phyloP scores from a whole-genome alignment of 2,797 vertebrate species.

The Typhlichthys subterraneus region DNA sequence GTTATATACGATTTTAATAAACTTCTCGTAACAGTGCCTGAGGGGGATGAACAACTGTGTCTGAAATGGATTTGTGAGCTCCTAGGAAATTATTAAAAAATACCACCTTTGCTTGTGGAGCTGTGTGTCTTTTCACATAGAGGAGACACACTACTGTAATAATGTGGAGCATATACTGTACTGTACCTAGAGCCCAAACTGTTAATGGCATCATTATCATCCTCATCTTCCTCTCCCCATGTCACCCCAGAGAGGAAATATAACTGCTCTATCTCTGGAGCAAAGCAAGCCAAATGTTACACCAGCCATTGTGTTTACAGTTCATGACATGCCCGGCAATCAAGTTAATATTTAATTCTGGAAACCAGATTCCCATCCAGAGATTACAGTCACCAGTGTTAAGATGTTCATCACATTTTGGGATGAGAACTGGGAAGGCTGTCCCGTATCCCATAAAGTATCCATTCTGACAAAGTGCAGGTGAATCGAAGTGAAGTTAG shows the following conservation, averaged over 20 bases:
- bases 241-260: conserved; percentile 24
- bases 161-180: not conserved
- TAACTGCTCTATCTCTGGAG: conserved; percentile 31
- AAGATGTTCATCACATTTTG: conserved; percentile 7
- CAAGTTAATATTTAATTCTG: conserved; percentile 25
- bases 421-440: conserved; percentile 28
- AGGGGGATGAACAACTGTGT: not conserved
- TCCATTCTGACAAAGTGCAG: conserved; percentile 5
- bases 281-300: conserved; percentile 9
- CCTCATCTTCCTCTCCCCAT: conserved; percentile 31
- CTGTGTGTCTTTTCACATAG: not conserved
- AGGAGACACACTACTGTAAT: not conserved
- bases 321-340: conserved; percentile 22
- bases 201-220: conserved; percentile 22
- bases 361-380: conserved; percentile 4
- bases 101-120: not conserved
- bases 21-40: not conserved
- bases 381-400: conserved; percentile 8
- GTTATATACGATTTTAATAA: not conserved
- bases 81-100: not conserved
- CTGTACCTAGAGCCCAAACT: conserved; percentile 52
- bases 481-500: conserved; percentile 30
- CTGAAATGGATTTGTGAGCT: not conserved
- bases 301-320: not conserved
- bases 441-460: conserved; percentile 33